Percentiles rank a stretch among this genome's conserved stretches.
Evolutionary conservation across 2,797 vertebrate species (phyloP).

Genomic region (Nannoperca obscura): DNA sequence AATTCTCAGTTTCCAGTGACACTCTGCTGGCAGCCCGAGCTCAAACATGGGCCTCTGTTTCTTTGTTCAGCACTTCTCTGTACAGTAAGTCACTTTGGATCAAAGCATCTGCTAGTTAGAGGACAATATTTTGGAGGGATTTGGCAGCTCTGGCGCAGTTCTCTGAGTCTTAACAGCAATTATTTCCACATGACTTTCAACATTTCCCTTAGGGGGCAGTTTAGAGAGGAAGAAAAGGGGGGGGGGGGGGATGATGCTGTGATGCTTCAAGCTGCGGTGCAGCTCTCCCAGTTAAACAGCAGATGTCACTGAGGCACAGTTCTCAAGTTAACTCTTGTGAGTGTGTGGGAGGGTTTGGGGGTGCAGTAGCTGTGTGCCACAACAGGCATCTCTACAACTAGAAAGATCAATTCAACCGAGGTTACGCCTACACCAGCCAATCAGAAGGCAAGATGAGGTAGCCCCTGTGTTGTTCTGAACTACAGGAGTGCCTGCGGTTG

Average conservation of each 20-base stretch:
- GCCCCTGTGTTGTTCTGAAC: slow-evolving; percentile 63
- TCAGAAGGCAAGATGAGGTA: slow-evolving; percentile 76
- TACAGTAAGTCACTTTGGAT: slow-evolving; percentile 82
- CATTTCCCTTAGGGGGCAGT: slow-evolving; percentile 62
- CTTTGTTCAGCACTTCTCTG: slow-evolving; percentile 66
- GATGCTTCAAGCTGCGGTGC: slow-evolving; percentile 55
- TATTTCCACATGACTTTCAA: slow-evolving; percentile 80
- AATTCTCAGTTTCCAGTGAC: slow-evolving; percentile 50
- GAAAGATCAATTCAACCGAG: slow-evolving; percentile 56
- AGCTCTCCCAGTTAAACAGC: slow-evolving; percentile 70
- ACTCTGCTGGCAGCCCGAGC: slow-evolving; percentile 62
- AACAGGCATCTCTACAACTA: slow-evolving; percentile 42
- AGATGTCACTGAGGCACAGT: slow-evolving; percentile 81
- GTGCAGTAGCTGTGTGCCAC: slow-evolving; percentile 27
- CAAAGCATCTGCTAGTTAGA: slow-evolving; percentile 77
- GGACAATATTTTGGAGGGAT: slow-evolving; percentile 71
- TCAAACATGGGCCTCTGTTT: slow-evolving; percentile 40
- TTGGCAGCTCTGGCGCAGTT: slow-evolving; percentile 83
- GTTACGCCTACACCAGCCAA: slow-evolving; percentile 68
- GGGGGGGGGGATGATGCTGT: slow-evolving; percentile 12
- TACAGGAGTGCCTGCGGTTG: slow-evolving; percentile 59
- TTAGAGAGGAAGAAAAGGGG: slow-evolving; percentile 50
- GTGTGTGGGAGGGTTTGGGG: slow-evolving; percentile 11
- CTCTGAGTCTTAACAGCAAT: slow-evolving; percentile 78
- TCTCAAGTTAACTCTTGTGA: slow-evolving; percentile 59